These are phyloP conservation scores for Champsocephalus gunnari DNA, from an alignment of 2,797 vertebrate species.

Conservation along the genomic window DNA sequence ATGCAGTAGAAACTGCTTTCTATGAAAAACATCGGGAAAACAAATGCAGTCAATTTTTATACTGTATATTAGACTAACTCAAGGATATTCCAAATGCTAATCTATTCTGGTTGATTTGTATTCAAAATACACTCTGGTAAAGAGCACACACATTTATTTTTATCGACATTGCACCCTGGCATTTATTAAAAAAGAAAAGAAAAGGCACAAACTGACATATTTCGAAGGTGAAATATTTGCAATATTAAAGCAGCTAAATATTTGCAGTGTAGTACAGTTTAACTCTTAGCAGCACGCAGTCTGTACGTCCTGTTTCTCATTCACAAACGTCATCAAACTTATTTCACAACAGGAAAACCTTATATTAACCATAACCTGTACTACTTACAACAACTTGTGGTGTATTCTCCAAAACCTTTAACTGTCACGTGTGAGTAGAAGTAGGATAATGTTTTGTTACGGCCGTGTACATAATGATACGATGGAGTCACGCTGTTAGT, in stretches of 20 bases:
- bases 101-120: not conserved
- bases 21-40: not conserved
- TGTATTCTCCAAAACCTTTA: constrained; percentile 4
- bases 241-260: constrained; percentile 23
- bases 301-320: constrained; percentile 12
- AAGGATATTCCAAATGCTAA: not conserved
- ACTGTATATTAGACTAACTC: not conserved
- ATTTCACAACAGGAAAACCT: not conserved
- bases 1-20: not conserved
- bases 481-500: constrained; percentile 19
- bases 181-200: constrained; percentile 8
- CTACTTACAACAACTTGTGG: not conserved
- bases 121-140: not conserved
- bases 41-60: not conserved
- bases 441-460: constrained; percentile 16
- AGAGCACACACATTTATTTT: constrained; percentile 14
- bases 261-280: constrained; percentile 16
- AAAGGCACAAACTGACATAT: constrained; percentile 41
- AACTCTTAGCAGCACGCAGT: not conserved
- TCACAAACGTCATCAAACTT: not conserved
- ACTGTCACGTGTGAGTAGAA: constrained; percentile 38
- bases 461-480: constrained; percentile 13
- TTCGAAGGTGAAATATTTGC: constrained; percentile 22
- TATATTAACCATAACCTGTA: not conserved
- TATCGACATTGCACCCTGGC: constrained; percentile 7